phyloP scores from a whole-genome alignment of 2,797 vertebrate genomes.

The Lemur catta region DNA sequence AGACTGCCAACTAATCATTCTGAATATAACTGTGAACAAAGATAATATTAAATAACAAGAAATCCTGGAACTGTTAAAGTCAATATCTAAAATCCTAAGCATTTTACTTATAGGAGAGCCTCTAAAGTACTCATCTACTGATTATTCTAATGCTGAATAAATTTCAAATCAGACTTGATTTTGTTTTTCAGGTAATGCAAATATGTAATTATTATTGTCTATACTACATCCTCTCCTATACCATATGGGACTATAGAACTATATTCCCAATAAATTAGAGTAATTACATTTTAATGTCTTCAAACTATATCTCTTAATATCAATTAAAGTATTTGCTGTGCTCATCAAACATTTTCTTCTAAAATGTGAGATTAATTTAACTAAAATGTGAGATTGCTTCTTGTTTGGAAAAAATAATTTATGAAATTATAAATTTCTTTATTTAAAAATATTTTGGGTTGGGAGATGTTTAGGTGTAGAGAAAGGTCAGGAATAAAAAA shows the following conservation, averaged over 20 bases:
- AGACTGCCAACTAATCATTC: background rate
- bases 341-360: background rate
- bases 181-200: background rate
- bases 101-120: background rate
- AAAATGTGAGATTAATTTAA: background rate
- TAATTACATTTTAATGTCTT: background rate
- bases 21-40: background rate
- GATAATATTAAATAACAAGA: background rate
- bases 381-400: background rate
- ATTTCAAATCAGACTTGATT: background rate
- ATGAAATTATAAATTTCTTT: background rate
- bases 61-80: background rate
- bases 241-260: background rate
- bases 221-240: background rate
- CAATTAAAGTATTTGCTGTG: background rate
- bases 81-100: background rate
- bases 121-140: background rate
- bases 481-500: background rate
- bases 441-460: background rate
- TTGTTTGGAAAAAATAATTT: background rate
- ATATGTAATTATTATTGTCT: background rate
- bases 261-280: background rate
- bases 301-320: background rate
- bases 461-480: rapidly evolving
- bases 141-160: background rate